A percentile compares a stretch with the other conserved stretches of the same genome.
phyloP scores from a whole-genome alignment of 1,140 invertebrate species.

The Drosophila kurseongensis region DNA sequence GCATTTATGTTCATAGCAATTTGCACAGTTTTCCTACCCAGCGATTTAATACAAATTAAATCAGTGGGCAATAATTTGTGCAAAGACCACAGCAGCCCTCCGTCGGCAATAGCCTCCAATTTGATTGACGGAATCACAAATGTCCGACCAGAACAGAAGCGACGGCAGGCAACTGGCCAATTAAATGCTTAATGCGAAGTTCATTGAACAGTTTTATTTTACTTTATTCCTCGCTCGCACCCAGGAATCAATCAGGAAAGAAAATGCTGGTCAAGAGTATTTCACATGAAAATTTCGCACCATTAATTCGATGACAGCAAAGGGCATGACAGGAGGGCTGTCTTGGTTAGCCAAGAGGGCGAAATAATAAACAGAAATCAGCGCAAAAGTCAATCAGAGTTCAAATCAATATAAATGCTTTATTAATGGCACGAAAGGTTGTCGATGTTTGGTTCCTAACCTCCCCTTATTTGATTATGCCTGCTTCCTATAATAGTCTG shows the following conservation, averaged over 20 bases:
- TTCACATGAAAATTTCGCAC: constrained; percentile 79
- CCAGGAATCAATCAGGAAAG: constrained; percentile 66
- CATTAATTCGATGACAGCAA: constrained; percentile 76
- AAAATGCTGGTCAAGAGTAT: constrained; percentile 34
- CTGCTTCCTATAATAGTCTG: constrained; percentile 31
- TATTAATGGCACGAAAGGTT: constrained; percentile 60
- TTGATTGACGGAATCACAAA: constrained; percentile 73
- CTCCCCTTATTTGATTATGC: constrained; percentile 21
- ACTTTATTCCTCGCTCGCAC: constrained; percentile 30
- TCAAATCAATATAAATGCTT: constrained; percentile 79
- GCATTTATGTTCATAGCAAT: constrained; percentile 12
- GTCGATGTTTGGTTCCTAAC: constrained; percentile 1
- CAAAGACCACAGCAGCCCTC: constrained; percentile 22
- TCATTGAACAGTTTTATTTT: constrained; percentile 73
- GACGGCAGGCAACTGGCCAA: constrained; percentile 27
- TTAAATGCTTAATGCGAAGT: constrained; percentile 76
- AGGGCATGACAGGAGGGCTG: constrained; percentile 29
- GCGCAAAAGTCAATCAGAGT: constrained; percentile 76
- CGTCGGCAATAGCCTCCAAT: constrained; percentile 41
- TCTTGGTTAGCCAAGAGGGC: constrained; percentile 53
- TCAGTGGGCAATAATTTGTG: constrained; percentile 60
- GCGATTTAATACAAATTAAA: constrained; percentile 57
- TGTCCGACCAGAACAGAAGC: constrained; percentile 33
- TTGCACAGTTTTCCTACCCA: neutral
- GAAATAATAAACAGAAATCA: constrained; percentile 78